A percentile compares a stretch with the other conserved stretches of the same genome.
These are phyloP conservation scores for Heliconius erato DNA, from an alignment of 2,888 invertebrate species.

Conservation along the genomic window DNA sequence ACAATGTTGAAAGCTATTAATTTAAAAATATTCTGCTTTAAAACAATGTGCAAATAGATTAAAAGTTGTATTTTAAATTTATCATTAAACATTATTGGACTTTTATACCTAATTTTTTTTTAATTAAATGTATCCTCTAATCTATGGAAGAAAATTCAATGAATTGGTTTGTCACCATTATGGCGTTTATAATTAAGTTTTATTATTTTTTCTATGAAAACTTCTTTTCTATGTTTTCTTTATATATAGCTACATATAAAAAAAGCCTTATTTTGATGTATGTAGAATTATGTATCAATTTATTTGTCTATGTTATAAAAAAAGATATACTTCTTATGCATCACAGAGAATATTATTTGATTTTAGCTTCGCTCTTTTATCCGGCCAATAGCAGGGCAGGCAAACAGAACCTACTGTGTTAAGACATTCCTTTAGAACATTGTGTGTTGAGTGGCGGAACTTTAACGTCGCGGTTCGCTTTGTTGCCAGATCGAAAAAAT, in stretches of 20 bases:
- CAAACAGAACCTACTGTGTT: too few relatives aligned
- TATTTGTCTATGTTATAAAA: not conserved
- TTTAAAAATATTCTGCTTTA: not conserved
- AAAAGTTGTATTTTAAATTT: not conserved
- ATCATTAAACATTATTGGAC: conserved; percentile 1
- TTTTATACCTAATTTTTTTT: too few relatives aligned
- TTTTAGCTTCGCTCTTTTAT: too few relatives aligned
- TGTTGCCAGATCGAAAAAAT: too few relatives aligned
- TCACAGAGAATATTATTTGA: not conserved
- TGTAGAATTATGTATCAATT: not conserved
- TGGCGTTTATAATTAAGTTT: not conserved
- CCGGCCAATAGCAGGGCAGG: too few relatives aligned
- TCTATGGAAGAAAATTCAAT: conserved; percentile 17
- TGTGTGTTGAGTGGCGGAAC: too few relatives aligned
- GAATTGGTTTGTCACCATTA: not conserved
- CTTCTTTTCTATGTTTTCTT: too few relatives aligned
- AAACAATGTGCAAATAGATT: not conserved
- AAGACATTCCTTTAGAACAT: too few relatives aligned
- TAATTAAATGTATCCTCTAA: not conserved
- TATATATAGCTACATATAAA: not conserved
- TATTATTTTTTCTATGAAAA: conserved; percentile 12
- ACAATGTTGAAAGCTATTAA: not conserved
- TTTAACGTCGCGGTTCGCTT: too few relatives aligned
- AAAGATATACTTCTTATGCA: not conserved
- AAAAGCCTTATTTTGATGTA: not conserved